Base-by-base conservation (phyloP, 2,888 invertebrate species). In the Athetis lepigone region DNA sequence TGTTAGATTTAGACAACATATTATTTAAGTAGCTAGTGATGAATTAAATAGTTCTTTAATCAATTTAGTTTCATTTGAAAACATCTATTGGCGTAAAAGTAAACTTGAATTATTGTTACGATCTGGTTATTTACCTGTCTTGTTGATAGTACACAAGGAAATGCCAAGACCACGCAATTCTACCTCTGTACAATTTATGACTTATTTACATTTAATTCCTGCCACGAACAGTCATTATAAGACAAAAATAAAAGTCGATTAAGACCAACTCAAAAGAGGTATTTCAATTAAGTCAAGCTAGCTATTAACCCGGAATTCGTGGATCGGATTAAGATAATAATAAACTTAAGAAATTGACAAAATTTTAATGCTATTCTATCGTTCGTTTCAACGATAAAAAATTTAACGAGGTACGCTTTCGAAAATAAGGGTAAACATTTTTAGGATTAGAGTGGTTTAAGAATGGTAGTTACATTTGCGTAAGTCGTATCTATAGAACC, bases 221-320 rank as follows among this genome's bases (percentile, higher is more conserved):
- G 27, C 23, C 18, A n/a, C 39, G 7, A 63, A 37, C 23, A 40
- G 50, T 45, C 18, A 58, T 47, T 64, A 51, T 13, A 47, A 47
- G 36, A 27, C 45, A 39, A 70, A 73, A 66, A 63, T 66, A 70
- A 70, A 80, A 70, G 40, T 58, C 58, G 56, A 19, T 33, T 33
- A 13, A 62, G 70, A 77, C 50, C 45, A 54, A 69, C 39, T 45
- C 37, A 54, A 60, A 69, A 64, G 50, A 58, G 50, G 68, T 60
- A 84, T 81, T 79, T 73, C 73, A 70, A 81, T 82, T 75, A 81
- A 84, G 47, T 54, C 73, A 75, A 70, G 74, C 80, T 73, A 77
- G 58, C 77, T 65, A 83, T 83, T 81, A 80, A 75, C 71, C 40
- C 27, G 63, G 66, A 63, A 82, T 82, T 71, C 60, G 39, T 54